Percentiles rank a stretch among this genome's conserved stretches.
These are phyloP conservation scores for Paramuricea clavata DNA, from an alignment of 92 coral and sea anemone species.

Conservation along the genomic window DNA sequence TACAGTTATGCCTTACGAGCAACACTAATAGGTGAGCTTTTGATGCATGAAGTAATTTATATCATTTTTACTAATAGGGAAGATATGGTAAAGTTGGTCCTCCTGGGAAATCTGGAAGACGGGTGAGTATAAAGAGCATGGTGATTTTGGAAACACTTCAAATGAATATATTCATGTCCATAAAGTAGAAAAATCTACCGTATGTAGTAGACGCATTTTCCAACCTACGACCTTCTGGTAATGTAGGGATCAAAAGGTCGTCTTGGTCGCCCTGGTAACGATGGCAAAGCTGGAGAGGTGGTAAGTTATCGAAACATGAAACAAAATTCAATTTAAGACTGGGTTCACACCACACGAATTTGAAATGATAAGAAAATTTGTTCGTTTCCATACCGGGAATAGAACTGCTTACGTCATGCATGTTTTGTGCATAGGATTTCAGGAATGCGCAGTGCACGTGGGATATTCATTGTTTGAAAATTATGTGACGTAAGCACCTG, in stretches of 20 bases:
- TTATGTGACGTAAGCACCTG: no score
- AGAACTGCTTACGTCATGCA: no score
- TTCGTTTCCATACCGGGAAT: no score
- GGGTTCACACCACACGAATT: no score
- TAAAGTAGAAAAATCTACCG: neutral
- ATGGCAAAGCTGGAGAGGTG: slow-evolving; percentile 55
- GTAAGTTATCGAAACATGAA: neutral
- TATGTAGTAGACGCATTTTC: neutral
- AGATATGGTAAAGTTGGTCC: slow-evolving; percentile 37
- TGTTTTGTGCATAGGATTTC: no score
- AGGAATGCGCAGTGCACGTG: no score
- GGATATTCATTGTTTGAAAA: no score
- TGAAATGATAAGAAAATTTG: no score
- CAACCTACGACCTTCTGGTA: neutral
- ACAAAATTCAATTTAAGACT: no score
- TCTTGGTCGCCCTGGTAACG: slow-evolving; percentile 66
- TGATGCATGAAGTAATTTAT: neutral
- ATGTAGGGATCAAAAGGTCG: slow-evolving; percentile 41
- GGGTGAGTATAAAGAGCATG: slow-evolving; percentile 15
- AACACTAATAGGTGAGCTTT: no score
- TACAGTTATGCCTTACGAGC: no score
- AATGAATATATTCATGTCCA: neutral
- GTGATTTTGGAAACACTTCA: neutral
- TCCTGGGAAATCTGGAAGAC: slow-evolving; percentile 17
- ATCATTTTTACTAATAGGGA: slow-evolving; percentile 17